phyloP scores from a whole-genome alignment of 1,140 invertebrate genomes.

The Cryptotermes secundus region DNA sequence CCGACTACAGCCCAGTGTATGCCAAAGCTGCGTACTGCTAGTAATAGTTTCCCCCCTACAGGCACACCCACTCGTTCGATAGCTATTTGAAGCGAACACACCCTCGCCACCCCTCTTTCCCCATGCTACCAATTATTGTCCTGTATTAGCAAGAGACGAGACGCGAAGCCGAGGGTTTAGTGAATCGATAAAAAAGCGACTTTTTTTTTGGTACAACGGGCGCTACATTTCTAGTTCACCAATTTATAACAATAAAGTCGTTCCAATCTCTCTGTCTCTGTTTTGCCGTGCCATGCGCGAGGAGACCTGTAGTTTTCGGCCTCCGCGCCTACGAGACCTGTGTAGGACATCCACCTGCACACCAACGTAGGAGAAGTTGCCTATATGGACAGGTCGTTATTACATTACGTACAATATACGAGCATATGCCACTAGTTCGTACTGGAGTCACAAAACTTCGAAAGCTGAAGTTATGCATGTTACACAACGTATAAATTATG shows the following conservation, averaged over 20 bases:
- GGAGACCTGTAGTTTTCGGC: too few species aligned
- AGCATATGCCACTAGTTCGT: too few species aligned
- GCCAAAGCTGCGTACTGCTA: too few species aligned
- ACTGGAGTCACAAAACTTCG: not conserved
- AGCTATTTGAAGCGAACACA: slow-evolving; percentile 21
- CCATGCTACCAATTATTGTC: slow-evolving; percentile 24
- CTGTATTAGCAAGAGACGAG: slow-evolving; percentile 27
- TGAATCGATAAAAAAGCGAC: slow-evolving; percentile 17
- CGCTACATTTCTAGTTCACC: slow-evolving; percentile 15
- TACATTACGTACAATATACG: too few species aligned
- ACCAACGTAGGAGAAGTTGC: not conserved
- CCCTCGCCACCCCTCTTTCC: not conserved
- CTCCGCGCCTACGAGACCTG: not conserved
- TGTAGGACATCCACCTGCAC: not conserved
- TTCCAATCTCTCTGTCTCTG: not conserved
- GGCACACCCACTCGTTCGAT: not conserved
- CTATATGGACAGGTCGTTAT: not conserved
- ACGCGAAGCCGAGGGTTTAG: slow-evolving; percentile 17
- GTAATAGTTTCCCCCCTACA: too few species aligned
- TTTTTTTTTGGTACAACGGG: not conserved
- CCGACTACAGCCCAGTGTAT: too few species aligned
- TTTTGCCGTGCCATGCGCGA: not conserved
- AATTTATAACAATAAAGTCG: slow-evolving; percentile 19
- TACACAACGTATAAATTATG: not conserved
- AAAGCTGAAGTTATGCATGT: not conserved